Base-by-base conservation (phyloP, 2,113 vertebrate genomes). In the Cebidichthys violaceus region DNA sequence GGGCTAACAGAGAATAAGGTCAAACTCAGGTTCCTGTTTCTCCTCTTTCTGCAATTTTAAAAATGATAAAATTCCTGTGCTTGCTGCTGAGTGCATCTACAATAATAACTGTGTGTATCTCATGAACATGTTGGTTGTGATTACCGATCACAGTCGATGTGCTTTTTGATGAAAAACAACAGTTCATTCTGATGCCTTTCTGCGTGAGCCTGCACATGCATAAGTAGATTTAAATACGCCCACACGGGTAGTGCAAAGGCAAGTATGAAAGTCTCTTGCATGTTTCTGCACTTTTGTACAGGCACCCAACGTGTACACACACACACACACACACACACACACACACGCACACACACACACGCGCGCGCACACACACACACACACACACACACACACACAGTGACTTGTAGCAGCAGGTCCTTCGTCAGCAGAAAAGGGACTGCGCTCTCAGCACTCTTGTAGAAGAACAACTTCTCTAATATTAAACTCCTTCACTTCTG, bases 381-480 rank as follows among this genome's bases (percentile, higher is more conserved):
- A 35, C 70, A 29, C 57, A 15, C 73, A 27, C 62, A 37, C 43
- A 33, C 69, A 75, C 93, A 94, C 3, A 88, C 86, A 0, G 9
- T 57, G 77, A 76, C 82, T 79, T 47, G 69, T 62, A 50, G 62
- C 62, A 79, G 74, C 69, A 68, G 70, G 77, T 90, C 88, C 85
- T 83, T 85, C 18, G 84, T 92, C 90, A 91, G 92, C 91, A 89
- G 75, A 92, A 94, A 90, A 65, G 6, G 7, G 69, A 70, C 83
- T 92, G 86, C 85, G 3, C 39, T 82, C 83, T 92, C 89, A 92
- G 89, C 88, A 91, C 35, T 83, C 60, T 74, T 82, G 77, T 7
- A 68, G 72, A 84, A 61, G 73, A 86, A 85, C 67, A 76, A 89
- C 85, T 88, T 89, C 83, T 90, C 72, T 78, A 88, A 89, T 86